phyloP scores from a whole-genome alignment of 37 sponge, comb jelly and placozoan genomes.

The Dysidea cf. avara region DNA sequence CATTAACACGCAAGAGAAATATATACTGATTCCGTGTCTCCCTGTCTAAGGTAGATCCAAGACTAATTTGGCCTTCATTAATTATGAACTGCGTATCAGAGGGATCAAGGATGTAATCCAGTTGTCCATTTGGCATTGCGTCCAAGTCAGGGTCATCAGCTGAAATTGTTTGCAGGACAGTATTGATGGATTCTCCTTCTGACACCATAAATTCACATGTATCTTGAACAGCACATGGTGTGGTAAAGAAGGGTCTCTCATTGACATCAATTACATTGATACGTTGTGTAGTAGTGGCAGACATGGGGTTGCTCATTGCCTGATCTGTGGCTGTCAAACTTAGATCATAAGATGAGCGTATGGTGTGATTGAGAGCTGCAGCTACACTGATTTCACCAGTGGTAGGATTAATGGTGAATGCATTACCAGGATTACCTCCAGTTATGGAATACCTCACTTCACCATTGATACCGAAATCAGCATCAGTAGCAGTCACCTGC shows the following conservation, averaged over 20 bases:
- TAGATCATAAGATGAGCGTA: too few relatives aligned
- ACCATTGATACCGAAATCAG: constrained; percentile 32
- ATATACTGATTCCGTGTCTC: neutral
- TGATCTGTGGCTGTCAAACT: too few relatives aligned
- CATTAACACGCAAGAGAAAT: neutral
- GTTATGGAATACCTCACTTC: constrained; percentile 45
- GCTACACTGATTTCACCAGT: constrained; percentile 49
- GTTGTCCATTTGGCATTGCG: constrained; percentile 28
- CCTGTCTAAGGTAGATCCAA: neutral
- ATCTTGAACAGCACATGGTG: constrained; percentile 22
- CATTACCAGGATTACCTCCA: constrained; percentile 48
- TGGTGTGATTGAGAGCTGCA: constrained; percentile 11
- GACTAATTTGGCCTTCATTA: too few relatives aligned
- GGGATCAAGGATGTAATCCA: constrained; percentile 33
- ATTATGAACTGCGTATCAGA: neutral
- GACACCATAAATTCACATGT: constrained; percentile 29
- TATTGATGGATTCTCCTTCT: constrained; percentile 17
- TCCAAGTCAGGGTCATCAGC: constrained; percentile 59
- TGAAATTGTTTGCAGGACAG: constrained; percentile 18
- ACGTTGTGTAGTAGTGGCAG: constrained; percentile 26
- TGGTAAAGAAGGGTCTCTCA: constrained; percentile 63
- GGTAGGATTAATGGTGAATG: constrained; percentile 49
- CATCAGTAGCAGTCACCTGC: constrained; percentile 45
- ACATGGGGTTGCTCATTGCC: too few relatives aligned
- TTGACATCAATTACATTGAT: constrained; percentile 58